Conservation (phyloP, 2,888 invertebrate species). For the Trissoscelio sp. region DNA sequence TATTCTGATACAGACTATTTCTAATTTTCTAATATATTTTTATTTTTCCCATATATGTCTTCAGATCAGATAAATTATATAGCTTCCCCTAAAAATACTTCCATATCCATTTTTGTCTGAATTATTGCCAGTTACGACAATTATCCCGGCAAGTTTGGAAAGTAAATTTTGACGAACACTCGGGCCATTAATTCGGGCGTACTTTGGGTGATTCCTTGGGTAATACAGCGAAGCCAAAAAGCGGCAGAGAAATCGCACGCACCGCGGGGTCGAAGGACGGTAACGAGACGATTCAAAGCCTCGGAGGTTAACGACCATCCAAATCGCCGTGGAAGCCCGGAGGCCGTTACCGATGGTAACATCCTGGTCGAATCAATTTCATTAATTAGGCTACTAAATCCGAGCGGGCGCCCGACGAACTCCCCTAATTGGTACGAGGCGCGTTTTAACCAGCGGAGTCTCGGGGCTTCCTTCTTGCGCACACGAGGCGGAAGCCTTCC, state of each 20-base stretch:
- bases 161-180: slow-evolving; percentile 49
- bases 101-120: too few relatives aligned
- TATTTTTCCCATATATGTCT: too few relatives aligned
- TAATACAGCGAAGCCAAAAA: slow-evolving; percentile 48
- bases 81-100: too few relatives aligned
- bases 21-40: too few relatives aligned
- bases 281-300: slow-evolving; percentile 66
- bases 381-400: slow-evolving; percentile 81
- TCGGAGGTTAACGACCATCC: slow-evolving; percentile 69
- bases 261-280: slow-evolving; percentile 52
- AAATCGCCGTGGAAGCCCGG: slow-evolving; percentile 65
- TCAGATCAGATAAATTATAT: too few relatives aligned
- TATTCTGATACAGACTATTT: too few relatives aligned
- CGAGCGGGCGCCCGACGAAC: slow-evolving; percentile 74
- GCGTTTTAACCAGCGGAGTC: slow-evolving; percentile 76
- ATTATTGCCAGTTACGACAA: too few relatives aligned
- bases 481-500: slow-evolving; percentile 60
- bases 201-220: slow-evolving; percentile 42
- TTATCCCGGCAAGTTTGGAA: too few relatives aligned
- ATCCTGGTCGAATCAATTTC: slow-evolving; percentile 79
- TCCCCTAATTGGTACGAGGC: slow-evolving; percentile 78
- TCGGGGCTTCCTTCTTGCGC: slow-evolving; percentile 55
- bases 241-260: slow-evolving; percentile 44
- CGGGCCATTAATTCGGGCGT: slow-evolving; percentile 33
- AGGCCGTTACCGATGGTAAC: slow-evolving; percentile 71